These are phyloP conservation scores for Leiothrix lutea DNA, from an alignment of 2,113 vertebrate genomes.

Conservation along the genomic window DNA sequence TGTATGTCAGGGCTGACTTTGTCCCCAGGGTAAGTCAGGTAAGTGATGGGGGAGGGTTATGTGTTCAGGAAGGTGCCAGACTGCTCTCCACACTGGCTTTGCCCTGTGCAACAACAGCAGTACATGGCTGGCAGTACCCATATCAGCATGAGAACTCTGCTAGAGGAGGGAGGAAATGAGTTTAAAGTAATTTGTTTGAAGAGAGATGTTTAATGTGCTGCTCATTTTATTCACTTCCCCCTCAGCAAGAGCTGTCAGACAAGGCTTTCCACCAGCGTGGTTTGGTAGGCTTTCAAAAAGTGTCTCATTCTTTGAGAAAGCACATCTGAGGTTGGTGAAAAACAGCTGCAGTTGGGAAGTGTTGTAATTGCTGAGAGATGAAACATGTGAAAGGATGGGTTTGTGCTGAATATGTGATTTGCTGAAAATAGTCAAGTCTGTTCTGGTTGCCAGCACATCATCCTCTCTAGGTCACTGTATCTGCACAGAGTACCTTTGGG, in stretches of 20 bases:
- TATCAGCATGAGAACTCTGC: neutral
- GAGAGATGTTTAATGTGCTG: neutral
- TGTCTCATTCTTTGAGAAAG: neutral
- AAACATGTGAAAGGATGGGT: neutral
- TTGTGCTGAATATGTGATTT: neutral
- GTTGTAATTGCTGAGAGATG: neutral
- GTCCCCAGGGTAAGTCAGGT: too few relatives aligned
- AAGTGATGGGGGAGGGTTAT: neutral
- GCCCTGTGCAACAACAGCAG: neutral
- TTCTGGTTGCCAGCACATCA: neutral
- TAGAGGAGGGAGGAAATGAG: neutral
- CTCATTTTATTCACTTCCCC: neutral
- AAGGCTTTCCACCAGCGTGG: neutral
- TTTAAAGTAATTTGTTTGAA: neutral
- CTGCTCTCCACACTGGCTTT: neutral
- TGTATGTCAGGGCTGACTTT: too few relatives aligned
- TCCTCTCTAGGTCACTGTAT: neutral
- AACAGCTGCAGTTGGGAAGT: neutral
- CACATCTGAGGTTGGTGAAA: neutral
- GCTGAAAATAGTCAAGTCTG: neutral
- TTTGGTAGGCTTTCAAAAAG: neutral
- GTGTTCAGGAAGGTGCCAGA: neutral
- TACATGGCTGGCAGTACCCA: neutral
- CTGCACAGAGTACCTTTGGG: neutral
- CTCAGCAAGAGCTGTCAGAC: neutral